phyloP scores from a whole-genome alignment of 1,140 invertebrate genomes.

The Formica exsecta region DNA sequence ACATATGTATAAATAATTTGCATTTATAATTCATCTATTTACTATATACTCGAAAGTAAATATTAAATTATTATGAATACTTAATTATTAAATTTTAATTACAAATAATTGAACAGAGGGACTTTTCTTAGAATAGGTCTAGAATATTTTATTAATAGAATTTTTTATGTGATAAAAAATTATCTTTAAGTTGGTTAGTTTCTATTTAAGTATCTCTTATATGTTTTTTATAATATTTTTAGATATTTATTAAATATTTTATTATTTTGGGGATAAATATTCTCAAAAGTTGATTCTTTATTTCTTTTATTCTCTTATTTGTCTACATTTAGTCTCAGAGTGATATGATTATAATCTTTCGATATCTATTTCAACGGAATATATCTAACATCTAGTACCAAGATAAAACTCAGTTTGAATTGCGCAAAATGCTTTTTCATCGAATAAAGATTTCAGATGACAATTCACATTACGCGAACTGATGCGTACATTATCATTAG shows the following conservation, averaged over 20 bases:
- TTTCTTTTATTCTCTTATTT: neutral
- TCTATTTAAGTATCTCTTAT: neutral
- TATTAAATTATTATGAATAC: neutral
- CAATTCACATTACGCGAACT: neutral
- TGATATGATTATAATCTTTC: too few species aligned
- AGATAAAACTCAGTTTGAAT: slow-evolving; percentile 7
- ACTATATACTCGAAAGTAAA: neutral
- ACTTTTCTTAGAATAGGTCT: neutral
- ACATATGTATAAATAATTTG: neutral
- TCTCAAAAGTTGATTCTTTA: neutral
- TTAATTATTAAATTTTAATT: neutral
- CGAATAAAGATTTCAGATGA: neutral
- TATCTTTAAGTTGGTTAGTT: neutral
- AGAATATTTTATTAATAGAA: slow-evolving; percentile 8
- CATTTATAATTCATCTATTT: neutral
- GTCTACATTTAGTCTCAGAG: neutral
- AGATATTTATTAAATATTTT: neutral
- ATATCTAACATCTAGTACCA: too few species aligned
- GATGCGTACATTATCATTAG: slow-evolving; percentile 56
- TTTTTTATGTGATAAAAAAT: neutral
- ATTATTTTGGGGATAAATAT: neutral
- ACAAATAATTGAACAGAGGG: neutral
- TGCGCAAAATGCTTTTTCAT: neutral
- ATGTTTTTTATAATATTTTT: neutral
- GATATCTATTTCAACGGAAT: too few species aligned